phyloP scores from a whole-genome alignment of 2,888 invertebrate genomes.

The Encarsia formosa region DNA sequence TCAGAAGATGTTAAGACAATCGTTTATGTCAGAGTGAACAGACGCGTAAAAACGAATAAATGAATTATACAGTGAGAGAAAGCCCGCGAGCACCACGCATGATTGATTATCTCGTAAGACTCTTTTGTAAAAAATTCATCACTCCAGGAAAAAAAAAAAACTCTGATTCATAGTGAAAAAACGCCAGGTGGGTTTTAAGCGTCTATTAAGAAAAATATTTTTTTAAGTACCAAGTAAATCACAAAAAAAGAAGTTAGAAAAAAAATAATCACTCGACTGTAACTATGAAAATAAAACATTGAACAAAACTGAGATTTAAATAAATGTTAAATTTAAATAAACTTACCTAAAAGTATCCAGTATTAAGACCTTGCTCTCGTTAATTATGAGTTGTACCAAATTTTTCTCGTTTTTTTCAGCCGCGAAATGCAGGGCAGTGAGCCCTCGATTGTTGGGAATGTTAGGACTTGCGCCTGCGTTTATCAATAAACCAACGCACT shows the following conservation, averaged over 20 bases:
- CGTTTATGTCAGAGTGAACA: no score
- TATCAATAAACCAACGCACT: constrained; percentile 57
- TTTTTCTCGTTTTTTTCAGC: constrained; percentile 57
- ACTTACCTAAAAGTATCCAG: constrained; percentile 53
- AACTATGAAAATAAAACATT: not conserved
- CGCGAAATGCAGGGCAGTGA: constrained; percentile 61
- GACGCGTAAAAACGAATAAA: no score
- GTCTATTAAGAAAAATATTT: not conserved
- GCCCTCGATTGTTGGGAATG: constrained; percentile 55
- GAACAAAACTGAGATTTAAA: not conserved
- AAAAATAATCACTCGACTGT: not conserved
- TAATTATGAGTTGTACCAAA: constrained; percentile 56
- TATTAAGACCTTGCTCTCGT: constrained; percentile 53
- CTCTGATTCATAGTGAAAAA: not conserved
- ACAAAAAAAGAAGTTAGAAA: not conserved
- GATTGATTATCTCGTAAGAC: no score
- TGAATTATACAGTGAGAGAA: no score
- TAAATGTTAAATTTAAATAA: not conserved
- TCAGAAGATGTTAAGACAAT: no score
- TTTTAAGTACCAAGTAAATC: not conserved
- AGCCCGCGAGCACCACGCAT: no score
- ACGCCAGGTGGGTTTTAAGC: no score
- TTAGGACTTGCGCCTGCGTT: constrained; percentile 58
- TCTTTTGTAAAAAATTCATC: not conserved
- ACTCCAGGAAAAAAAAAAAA: not conserved